These are phyloP conservation scores for Drosophila limbata DNA, from an alignment of 2,888 invertebrate species.

Conservation along the genomic window DNA sequence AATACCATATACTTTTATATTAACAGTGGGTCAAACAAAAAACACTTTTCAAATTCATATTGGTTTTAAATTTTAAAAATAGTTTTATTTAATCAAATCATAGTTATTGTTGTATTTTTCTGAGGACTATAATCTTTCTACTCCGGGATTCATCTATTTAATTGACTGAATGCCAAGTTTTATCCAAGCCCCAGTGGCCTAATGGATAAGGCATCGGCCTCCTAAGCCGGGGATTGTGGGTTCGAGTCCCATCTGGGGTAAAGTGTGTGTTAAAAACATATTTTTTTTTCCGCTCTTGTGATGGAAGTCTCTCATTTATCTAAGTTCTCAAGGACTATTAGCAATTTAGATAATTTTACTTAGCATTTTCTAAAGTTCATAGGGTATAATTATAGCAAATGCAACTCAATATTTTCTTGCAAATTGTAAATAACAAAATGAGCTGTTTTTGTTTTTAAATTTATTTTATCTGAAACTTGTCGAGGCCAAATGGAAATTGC, in stretches of 20 bases:
- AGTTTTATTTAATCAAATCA: too few species aligned
- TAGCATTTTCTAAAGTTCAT: neutral
- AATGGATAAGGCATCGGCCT: constrained; percentile 74
- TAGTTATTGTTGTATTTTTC: too few species aligned
- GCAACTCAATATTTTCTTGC: neutral
- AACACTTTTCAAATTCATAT: too few species aligned
- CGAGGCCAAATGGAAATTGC: neutral
- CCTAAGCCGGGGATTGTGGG: constrained; percentile 73
- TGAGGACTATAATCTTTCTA: too few species aligned
- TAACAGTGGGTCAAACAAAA: too few species aligned
- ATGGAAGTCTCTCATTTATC: neutral
- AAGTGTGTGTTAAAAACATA: neutral
- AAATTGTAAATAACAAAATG: constrained; percentile 6
- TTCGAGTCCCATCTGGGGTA: constrained; percentile 69
- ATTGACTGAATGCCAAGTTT: too few species aligned
- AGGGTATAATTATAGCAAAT: neutral
- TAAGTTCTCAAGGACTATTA: neutral
- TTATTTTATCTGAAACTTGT: constrained; percentile 7
- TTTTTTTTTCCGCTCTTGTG: neutral
- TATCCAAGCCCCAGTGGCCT: constrained; percentile 64
- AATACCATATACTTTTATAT: too few species aligned
- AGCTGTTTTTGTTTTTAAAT: neutral
- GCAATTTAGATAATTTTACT: neutral
- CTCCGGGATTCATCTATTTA: too few species aligned
- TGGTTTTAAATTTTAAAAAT: too few species aligned